These are phyloP conservation scores for Prunella strophiata DNA, from an alignment of 2,797 vertebrate species.

Conservation along the genomic window DNA sequence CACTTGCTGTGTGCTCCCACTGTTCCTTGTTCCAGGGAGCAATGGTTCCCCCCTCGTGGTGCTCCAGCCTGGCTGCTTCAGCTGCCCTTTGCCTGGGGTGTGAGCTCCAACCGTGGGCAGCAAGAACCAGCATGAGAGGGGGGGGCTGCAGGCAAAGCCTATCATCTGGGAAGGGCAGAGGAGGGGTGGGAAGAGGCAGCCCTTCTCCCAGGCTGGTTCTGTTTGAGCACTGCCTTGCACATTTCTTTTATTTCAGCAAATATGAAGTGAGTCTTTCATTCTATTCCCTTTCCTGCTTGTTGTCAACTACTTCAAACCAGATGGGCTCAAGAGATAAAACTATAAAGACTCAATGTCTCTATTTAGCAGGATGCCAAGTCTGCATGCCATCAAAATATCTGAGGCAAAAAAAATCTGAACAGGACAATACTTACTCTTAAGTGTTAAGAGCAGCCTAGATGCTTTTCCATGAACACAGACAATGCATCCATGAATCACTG, in stretches of 20 bases:
- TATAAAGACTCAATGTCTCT: conserved; percentile 74
- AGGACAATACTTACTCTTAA: conserved; percentile 5
- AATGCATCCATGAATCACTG: background rate
- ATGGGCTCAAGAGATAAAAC: conserved; percentile 79
- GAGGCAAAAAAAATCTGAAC: background rate
- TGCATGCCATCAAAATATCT: conserved; percentile 57
- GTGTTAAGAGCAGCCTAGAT: conserved; percentile 21
- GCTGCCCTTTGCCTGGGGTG: background rate
- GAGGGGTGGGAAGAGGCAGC: background rate
- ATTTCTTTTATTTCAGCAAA: conserved; percentile 75
- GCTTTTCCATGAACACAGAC: background rate
- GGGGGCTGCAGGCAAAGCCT: background rate
- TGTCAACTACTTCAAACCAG: conserved; percentile 81
- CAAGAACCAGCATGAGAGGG: background rate
- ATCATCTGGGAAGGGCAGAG: background rate
- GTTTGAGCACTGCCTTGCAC: conserved; percentile 63
- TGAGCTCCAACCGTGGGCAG: background rate
- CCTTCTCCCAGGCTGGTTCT: conserved; percentile 42
- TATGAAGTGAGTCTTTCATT: conserved; percentile 78
- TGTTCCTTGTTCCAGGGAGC: accelerated
- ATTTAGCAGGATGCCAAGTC: conserved; percentile 73
- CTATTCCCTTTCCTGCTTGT: conserved; percentile 80
- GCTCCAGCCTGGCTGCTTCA: background rate
- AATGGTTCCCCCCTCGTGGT: accelerated
- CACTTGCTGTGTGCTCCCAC: background rate